Percentiles rank a stretch among this genome's conserved stretches.
phyloP scores from a whole-genome alignment of 2,113 vertebrate species.

The Apodemus sylvaticus region DNA sequence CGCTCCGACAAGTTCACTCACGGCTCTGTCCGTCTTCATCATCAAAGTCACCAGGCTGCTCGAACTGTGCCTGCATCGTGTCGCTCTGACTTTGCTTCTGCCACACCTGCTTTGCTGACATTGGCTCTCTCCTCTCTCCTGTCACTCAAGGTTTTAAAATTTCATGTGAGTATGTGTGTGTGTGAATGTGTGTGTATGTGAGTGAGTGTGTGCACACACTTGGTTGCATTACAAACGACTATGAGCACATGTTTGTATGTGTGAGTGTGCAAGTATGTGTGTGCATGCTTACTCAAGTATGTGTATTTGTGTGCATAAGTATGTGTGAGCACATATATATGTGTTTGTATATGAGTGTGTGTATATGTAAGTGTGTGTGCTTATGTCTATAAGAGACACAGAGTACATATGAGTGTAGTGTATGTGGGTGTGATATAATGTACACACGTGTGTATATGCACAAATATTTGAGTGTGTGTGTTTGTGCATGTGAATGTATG shows the following conservation, averaged over 20 bases:
- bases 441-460: background rate
- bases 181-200: too few species aligned
- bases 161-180: background rate
- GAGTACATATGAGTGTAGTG: background rate
- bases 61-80: background rate
- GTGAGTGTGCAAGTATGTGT: too few species aligned
- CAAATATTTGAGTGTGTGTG: background rate
- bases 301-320: too few species aligned
- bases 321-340: too few species aligned
- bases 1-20: background rate
- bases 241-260: background rate
- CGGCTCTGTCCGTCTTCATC: background rate
- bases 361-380: too few species aligned
- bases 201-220: background rate
- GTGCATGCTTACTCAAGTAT: too few species aligned
- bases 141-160: background rate
- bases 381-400: too few species aligned
- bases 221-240: too few species aligned
- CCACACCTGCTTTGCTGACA: background rate
- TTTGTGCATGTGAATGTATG: background rate
- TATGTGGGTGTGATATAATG: background rate
- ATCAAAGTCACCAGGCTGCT: background rate
- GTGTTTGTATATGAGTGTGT: too few species aligned
- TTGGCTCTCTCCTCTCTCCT: background rate
- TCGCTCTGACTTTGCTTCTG: background rate